Conservation (phyloP, 1,140 invertebrate genomes). For the Tribolium castaneum region DNA sequence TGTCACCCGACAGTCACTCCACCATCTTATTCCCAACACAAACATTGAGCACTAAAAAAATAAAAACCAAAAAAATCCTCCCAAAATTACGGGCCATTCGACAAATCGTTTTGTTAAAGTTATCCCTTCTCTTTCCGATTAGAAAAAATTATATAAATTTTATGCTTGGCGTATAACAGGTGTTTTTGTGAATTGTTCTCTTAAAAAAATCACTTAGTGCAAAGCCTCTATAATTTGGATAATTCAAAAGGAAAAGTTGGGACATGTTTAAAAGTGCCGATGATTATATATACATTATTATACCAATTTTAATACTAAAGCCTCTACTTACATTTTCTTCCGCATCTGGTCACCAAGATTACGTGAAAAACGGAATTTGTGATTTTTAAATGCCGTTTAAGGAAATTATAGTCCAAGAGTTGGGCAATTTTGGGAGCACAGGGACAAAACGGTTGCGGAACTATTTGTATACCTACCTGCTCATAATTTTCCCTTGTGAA, state of each 20-base stretch:
- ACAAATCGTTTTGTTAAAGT: background rate
- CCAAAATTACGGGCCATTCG: background rate
- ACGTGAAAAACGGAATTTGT: background rate
- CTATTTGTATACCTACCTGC: too few species aligned
- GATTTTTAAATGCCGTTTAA: background rate
- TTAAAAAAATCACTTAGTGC: background rate
- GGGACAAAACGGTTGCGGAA: too few species aligned
- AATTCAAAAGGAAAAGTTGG: background rate
- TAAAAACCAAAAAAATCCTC: background rate
- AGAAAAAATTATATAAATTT: background rate
- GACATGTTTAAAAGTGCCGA: background rate
- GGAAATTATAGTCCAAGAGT: background rate
- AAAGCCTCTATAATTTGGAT: background rate
- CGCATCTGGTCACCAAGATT: background rate
- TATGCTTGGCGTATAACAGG: background rate
- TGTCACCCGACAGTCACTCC: background rate
- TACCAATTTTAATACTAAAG: background rate
- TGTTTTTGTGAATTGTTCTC: background rate
- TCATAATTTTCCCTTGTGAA: too few species aligned
- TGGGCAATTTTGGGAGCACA: too few species aligned
- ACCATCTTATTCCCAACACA: background rate
- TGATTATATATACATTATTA: background rate
- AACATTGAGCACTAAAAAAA: background rate
- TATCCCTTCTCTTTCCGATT: background rate
- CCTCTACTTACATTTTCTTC: background rate